phyloP scores from a whole-genome alignment of 2,797 vertebrate genomes.

The Sebastolobus altivelis region DNA sequence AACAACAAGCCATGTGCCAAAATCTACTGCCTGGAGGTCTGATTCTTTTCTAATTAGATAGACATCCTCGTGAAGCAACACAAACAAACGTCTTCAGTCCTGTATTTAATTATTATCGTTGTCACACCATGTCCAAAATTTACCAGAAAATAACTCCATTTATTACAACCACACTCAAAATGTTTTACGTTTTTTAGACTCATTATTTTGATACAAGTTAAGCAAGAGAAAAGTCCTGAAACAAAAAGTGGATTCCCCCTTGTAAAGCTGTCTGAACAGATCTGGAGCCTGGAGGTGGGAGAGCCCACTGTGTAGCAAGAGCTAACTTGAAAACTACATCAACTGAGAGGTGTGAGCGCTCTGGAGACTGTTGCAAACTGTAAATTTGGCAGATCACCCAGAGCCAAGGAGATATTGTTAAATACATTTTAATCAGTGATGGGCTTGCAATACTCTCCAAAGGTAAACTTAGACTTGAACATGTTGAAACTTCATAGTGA shows the following conservation, averaged over 20 bases:
- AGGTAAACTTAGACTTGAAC: not conserved
- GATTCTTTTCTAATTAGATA: conserved; percentile 74
- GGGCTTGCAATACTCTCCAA: not conserved
- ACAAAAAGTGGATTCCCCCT: not conserved
- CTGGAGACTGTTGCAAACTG: not conserved
- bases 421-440: not conserved
- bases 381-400: not conserved
- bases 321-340: conserved; percentile 22
- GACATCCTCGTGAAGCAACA: conserved; percentile 54
- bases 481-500: not conserved
- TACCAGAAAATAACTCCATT: not conserved
- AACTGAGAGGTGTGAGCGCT: conserved; percentile 2
- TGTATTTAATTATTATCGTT: conserved; percentile 24
- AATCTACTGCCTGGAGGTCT: conserved; percentile 57
- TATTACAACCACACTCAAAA: not conserved
- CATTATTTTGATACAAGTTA: conserved; percentile 12
- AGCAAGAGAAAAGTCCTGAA: conserved; percentile 2
- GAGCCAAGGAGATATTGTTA: not conserved
- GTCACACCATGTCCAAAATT: conserved; percentile 11
- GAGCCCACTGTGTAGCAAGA: not conserved
- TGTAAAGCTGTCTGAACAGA: conserved; percentile 6
- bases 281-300: not conserved
- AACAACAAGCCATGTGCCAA: conserved; percentile 65
- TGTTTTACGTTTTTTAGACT: not conserved
- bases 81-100: conserved; percentile 30